phyloP scores from a whole-genome alignment of 2,888 invertebrate species.

The Mesoligia furuncula region DNA sequence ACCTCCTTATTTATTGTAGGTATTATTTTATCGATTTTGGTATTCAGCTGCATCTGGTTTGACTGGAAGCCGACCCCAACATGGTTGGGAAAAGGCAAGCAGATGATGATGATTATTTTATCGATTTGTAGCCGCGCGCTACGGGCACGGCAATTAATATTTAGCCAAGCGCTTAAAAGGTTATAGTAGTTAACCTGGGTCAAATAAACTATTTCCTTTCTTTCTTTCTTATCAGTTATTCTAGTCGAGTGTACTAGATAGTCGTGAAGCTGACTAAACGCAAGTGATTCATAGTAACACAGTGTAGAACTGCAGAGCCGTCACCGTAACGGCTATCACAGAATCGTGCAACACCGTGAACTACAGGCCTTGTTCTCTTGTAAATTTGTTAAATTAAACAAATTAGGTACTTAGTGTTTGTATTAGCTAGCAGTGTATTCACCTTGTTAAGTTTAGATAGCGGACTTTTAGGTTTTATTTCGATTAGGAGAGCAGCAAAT shows the following conservation, averaged over 20 bases:
- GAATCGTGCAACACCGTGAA: slow-evolving; percentile 63
- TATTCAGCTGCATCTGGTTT: no score
- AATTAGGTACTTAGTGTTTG: slow-evolving; percentile 59
- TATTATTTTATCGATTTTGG: no score
- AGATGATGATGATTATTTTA: no score
- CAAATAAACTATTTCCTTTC: not conserved
- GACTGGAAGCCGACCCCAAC: no score
- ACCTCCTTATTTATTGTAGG: no score
- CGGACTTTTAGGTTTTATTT: not conserved
- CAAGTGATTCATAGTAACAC: slow-evolving; percentile 63
- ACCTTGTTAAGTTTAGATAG: slow-evolving; percentile 3
- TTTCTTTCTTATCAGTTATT: slow-evolving; percentile 20
- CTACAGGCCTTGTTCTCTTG: slow-evolving; percentile 49
- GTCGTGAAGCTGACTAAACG: slow-evolving; percentile 32
- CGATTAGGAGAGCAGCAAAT: not conserved
- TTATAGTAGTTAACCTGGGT: not conserved
- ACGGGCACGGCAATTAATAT: no score
- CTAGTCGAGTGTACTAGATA: slow-evolving; percentile 25
- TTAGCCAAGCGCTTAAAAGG: no score
- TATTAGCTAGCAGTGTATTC: slow-evolving; percentile 39
- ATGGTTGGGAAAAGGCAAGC: no score
- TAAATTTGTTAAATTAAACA: slow-evolving; percentile 62
- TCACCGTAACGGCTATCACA: slow-evolving; percentile 64
- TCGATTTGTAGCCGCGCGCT: no score
- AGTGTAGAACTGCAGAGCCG: slow-evolving; percentile 42